Evolutionary conservation across 2,888 invertebrate species (phyloP), one percentile per base, ranked within the genome.

Genomic region (Acleris holmiana): DNA sequence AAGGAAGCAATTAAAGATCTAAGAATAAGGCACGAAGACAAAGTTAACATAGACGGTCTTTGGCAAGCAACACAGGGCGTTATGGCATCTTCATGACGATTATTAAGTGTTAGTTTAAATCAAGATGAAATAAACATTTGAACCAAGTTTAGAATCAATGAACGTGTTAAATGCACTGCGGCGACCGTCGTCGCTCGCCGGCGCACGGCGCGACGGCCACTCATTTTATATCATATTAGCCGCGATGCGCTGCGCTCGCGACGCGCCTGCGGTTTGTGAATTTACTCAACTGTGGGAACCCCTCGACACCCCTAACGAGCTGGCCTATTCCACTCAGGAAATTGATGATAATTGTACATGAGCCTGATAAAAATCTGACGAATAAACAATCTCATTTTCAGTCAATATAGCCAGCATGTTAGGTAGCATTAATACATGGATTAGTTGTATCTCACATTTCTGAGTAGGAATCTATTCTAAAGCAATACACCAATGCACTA

Each of bases 221-320:
- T 80, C 75, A 84, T 35, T 23, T 83, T 84, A 82, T 55, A 48
- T 53, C 73, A 79, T 76, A 76, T 79, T 77, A 76, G 74, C 71
- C 67, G 71, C 71, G 73, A 79, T 77, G 76, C 80, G 70, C 76
- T 76, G 78, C 76, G 79, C 76, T 79, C 65, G 68, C 68, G 57
- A 66, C 61, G 60, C 60, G 51, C 61, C 71, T 85, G 88, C 77
- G 88, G 88, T 85, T 86, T 81, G 74, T 76, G 75, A 82, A 81
- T 81, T 79, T 78, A 77, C 78, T 77, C 76, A 74, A 77, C 81
- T 84, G 84, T 88, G 86, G 81, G 86, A 85, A 83, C 73, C 70
- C 68, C 50, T 67, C 68, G 73, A 73, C 68, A 68, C 51, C 51
- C 55, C 47, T 53, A 51, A 48, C 25, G 23, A 50, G 17, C 19